Conservation (phyloP, 1,140 invertebrate genomes). For the Phocides pigmalion region DNA sequence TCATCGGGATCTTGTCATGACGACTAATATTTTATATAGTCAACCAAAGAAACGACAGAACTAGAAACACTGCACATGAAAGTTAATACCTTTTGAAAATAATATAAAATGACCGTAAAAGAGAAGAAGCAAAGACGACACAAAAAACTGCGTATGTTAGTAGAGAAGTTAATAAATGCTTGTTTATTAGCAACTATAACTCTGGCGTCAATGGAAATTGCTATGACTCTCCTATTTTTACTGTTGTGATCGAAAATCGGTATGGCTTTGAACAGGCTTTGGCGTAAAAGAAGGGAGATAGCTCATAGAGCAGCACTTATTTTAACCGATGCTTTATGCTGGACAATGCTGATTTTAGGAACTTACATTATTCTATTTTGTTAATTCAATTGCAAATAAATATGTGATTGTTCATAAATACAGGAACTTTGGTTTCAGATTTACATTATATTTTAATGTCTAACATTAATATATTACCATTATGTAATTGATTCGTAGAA, state of each 20-base stretch:
- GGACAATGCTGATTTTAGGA: slow-evolving; percentile 53
- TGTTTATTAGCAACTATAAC: slow-evolving; percentile 55
- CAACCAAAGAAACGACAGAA: no score
- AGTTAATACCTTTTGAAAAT: slow-evolving; percentile 5
- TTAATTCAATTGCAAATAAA: background rate
- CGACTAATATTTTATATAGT: no score
- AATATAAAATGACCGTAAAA: slow-evolving; percentile 49
- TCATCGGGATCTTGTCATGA: slow-evolving; percentile 1
- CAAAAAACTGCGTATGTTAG: slow-evolving; percentile 49
- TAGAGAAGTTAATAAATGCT: slow-evolving; percentile 56
- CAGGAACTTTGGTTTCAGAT: no score
- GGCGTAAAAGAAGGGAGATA: slow-evolving; percentile 48
- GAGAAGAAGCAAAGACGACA: slow-evolving; percentile 53
- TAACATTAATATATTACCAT: no score
- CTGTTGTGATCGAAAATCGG: slow-evolving; percentile 29
- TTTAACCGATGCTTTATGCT: slow-evolving; percentile 45
- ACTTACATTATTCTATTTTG: slow-evolving; percentile 44
- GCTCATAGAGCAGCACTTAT: slow-evolving; percentile 40
- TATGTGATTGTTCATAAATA: background rate
- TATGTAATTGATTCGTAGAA: no score
- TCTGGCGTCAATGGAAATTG: slow-evolving; percentile 18
- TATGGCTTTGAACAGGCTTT: slow-evolving; percentile 55
- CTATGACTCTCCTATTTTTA: slow-evolving; percentile 55
- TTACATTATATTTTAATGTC: no score
- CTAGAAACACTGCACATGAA: background rate